Evolutionary conservation across 53 echinoderm and acorn worm species (phyloP), one percentile per base, ranked within the genome.

Genomic region (Glandiceps talaboti): DNA sequence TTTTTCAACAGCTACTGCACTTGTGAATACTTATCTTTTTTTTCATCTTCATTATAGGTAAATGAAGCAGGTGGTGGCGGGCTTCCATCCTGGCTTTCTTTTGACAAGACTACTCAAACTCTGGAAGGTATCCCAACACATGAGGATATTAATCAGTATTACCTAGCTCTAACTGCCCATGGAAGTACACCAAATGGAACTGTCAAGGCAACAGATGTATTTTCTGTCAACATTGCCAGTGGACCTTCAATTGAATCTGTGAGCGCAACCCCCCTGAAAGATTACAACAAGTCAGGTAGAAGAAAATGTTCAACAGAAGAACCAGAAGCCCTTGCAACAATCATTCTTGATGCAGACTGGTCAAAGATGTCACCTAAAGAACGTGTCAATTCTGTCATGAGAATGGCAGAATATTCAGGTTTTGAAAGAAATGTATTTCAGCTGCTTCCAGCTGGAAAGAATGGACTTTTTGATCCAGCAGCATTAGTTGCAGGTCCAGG

Each of bases 341-440:
- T 99, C 86, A 86, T 99, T 74, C 90, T 99, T 28, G 99, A 99
- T 94, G 99, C 99, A 14, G 94, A 99, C 76, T 94, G 93, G 92
- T 85, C 91, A 12, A 82, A 89, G 75, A 79, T 99, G 78, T 74
- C 83, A n/a, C 86, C 91, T 45, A 64, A 83, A 33, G 84, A 89
- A 27, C 90, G 93, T 20, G 81, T 93, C 28, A 79, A 82, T 76
- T 79, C 91, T 25, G 88, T 99, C 14, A 82, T 89, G 27, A 91
- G 93, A 85, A 94, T 99, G 99, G 93, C 99, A 27, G 83, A 88
- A 78, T 94, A 99, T 81, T 93, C 99, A 32, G 87, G 89, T 78
- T 84, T 99, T 29, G 87, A 86, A 29, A 33, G 89, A 78, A 89
- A 89, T 25, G 88, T 87, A 31, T 94, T 99, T 88, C 85, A 82